A percentile compares a stretch with the other conserved stretches of the same genome.
These are phyloP conservation scores for Poeciliopsis gracilis DNA, from an alignment of 2,797 vertebrate species.

Conservation along the genomic window DNA sequence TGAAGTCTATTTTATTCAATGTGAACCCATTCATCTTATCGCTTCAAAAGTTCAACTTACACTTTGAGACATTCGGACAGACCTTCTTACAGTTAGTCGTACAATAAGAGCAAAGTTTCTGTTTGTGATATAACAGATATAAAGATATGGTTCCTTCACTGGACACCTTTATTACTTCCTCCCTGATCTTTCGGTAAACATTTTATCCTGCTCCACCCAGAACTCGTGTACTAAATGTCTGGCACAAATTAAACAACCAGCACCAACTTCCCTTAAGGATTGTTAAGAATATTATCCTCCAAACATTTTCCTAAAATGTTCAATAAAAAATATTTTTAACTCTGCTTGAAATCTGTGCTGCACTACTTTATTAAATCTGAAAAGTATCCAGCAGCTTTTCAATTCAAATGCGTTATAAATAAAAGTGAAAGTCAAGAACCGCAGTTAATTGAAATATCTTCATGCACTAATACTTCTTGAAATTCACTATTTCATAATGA, in stretches of 20 bases:
- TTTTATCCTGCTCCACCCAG: conserved; percentile 12
- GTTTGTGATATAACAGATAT: not conserved
- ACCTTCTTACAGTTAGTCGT: not conserved
- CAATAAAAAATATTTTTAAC: not conserved
- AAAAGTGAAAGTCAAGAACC: not conserved
- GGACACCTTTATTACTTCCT: not conserved
- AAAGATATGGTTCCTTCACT: not conserved
- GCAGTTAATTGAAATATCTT: not conserved
- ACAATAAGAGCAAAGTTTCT: not conserved
- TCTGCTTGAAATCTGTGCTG: not conserved
- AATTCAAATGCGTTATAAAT: not conserved
- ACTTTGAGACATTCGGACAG: not conserved
- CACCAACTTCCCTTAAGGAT: not conserved
- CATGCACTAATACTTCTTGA: conserved; percentile 10
- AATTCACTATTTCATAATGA: conserved; percentile 8
- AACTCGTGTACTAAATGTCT: not conserved
- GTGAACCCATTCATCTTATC: not conserved
- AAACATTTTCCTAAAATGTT: conserved; percentile 21
- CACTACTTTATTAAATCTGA: not conserved
- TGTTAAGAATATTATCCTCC: conserved; percentile 19
- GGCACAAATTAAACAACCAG: conserved; percentile 8
- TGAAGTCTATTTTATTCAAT: not conserved
- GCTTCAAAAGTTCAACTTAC: not conserved
- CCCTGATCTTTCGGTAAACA: conserved; percentile 31
- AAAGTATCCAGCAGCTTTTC: not conserved